Percentiles rank a stretch among this genome's conserved stretches.
phyloP scores from a whole-genome alignment of 2,113 vertebrate genomes.

The Clarias gariepinus region DNA sequence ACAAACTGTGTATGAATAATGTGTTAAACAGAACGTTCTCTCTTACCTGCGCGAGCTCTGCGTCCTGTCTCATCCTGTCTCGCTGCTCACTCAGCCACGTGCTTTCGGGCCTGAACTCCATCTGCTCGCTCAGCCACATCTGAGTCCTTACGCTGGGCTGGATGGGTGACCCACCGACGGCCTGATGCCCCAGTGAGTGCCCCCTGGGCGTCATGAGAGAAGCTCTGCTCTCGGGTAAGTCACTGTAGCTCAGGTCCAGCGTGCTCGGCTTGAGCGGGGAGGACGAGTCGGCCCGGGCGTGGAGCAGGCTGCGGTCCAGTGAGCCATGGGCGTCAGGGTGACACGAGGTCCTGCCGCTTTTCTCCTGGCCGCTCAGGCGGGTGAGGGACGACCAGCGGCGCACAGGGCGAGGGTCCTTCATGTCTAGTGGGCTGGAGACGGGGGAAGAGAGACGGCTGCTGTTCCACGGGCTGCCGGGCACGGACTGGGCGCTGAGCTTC shows the following conservation, averaged over 20 bases:
- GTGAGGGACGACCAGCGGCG: conserved; percentile 93
- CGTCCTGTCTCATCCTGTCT: conserved; percentile 68
- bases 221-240: conserved; percentile 81
- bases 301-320: conserved; percentile 68
- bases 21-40: not conserved
- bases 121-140: conserved; percentile 94
- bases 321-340: conserved; percentile 67
- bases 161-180: conserved; percentile 79
- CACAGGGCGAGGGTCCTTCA: conserved; percentile 83
- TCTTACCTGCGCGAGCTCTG: conserved; percentile 79
- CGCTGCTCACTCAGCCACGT: conserved; percentile 73
- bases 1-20: not conserved
- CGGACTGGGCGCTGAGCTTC: conserved; percentile 62
- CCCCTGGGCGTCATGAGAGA: conserved; percentile 69
- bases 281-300: conserved; percentile 72
- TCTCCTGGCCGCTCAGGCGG: conserved; percentile 72
- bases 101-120: conserved; percentile 75
- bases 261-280: conserved; percentile 77
- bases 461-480: conserved; percentile 66
- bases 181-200: conserved; percentile 70
- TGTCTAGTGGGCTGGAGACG: conserved; percentile 76
- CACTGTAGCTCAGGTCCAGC: conserved; percentile 82
- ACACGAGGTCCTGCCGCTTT: conserved; percentile 56
- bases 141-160: conserved; percentile 88
- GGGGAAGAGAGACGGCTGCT: conserved; percentile 67